A percentile compares a stretch with the other conserved stretches of the same genome.
phyloP scores from a whole-genome alignment of 2,113 vertebrate genomes.

The Mastomys coucha region DNA sequence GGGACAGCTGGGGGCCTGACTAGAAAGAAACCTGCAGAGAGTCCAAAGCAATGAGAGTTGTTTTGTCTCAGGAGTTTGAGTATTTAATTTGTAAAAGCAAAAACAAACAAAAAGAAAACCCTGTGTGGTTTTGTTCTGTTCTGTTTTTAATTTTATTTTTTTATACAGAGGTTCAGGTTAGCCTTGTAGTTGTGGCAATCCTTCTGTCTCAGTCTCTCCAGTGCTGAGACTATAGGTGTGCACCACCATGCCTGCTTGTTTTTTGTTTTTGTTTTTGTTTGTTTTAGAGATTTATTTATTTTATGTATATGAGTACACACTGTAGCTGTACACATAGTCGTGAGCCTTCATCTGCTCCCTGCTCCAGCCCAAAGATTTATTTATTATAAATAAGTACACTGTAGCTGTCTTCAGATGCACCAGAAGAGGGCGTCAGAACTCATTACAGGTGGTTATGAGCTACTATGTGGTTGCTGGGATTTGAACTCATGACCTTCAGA shows the following conservation, averaged over 20 bases:
- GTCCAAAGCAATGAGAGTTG: neutral
- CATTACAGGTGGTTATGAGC: too few species aligned
- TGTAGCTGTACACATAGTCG: too few species aligned
- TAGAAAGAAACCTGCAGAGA: neutral
- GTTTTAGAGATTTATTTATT: too few species aligned
- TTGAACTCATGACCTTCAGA: too few species aligned
- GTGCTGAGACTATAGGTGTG: neutral
- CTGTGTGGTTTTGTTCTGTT: neutral
- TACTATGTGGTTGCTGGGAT: too few species aligned
- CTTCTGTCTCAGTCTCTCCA: neutral
- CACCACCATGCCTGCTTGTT: neutral
- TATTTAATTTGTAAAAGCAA: neutral
- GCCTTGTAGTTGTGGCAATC: neutral
- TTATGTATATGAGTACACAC: too few species aligned
- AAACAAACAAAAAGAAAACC: neutral
- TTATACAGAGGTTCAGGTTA: neutral
- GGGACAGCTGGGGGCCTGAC: neutral
- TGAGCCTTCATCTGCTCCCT: too few species aligned
- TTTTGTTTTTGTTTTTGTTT: too few species aligned
- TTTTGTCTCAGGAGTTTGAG: neutral
- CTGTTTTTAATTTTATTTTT: neutral
- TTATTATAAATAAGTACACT: too few species aligned
- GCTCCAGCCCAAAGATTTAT: too few species aligned
- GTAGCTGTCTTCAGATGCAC: too few species aligned
- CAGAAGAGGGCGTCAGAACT: too few species aligned